Conservation (phyloP, 2,888 invertebrate genomes). For the Brachyopa scutellaris region DNA sequence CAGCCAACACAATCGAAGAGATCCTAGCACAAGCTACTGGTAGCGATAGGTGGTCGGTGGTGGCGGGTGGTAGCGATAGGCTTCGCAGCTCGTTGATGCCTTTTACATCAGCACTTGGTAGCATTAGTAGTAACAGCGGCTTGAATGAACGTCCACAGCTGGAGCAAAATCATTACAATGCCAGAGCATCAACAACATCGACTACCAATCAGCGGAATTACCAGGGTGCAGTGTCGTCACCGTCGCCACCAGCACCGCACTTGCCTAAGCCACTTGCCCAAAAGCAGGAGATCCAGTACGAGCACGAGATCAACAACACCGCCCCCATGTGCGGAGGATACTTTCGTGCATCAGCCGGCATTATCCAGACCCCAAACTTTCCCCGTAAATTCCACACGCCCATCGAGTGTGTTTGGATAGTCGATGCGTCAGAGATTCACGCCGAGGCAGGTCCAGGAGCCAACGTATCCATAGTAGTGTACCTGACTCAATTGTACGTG, state of each 20-base stretch:
- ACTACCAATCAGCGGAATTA: constrained; percentile 44
- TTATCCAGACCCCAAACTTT: constrained; percentile 92
- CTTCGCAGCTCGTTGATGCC: constrained; percentile 73
- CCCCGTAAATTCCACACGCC: constrained; percentile 91
- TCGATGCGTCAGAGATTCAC: constrained; percentile 88
- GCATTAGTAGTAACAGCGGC: constrained; percentile 24
- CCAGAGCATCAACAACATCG: constrained; percentile 49
- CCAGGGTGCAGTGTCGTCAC: constrained; percentile 38
- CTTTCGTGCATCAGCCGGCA: constrained; percentile 86
- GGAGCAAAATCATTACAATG: constrained; percentile 46
- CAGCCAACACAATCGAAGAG: constrained; percentile 73
- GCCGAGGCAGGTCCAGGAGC: constrained; percentile 74
- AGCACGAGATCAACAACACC: constrained; percentile 20
- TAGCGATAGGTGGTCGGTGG: constrained; percentile 50
- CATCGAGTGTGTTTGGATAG: constrained; percentile 93
- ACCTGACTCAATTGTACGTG: constrained; percentile 94
- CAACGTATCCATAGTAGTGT: constrained; percentile 90
- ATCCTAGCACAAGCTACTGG: constrained; percentile 44
- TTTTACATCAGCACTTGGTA: constrained; percentile 56
- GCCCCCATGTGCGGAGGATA: constrained; percentile 85
- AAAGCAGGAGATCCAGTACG: constrained; percentile 34
- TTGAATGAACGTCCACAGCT: constrained; percentile 28
- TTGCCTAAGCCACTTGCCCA: constrained; percentile 53
- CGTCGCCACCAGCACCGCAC: constrained; percentile 76
- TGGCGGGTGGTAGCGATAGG: constrained; percentile 39